Base-by-base conservation (phyloP, 2,113 vertebrate genomes). In the Brachionichthys hirsutus region DNA sequence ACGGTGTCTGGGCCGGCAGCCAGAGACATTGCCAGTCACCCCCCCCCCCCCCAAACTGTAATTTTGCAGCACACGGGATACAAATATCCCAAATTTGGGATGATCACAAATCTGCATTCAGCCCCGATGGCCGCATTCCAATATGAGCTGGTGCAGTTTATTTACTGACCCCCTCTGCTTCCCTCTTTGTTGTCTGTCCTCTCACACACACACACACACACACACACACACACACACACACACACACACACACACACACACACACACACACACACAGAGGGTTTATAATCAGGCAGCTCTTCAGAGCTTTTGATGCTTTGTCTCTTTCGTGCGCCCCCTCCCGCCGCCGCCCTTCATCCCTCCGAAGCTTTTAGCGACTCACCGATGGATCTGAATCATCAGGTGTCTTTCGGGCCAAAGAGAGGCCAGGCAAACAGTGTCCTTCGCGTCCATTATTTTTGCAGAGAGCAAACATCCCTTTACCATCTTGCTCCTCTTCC, bases 31-130 rank as follows among this genome's bases (percentile, higher is more conserved):
- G 40, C 44, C 16, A 11, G 58, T 5, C 44, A 24, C 69, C 66
- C 50, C 46, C 0, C 65, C 73, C 43, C 40, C 52, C 53, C 49
- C 58, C 45, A 50, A 55, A 63, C 12, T 24, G 50, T 76, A 66
- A 65, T 67, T 17, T 15, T 15, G 55, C 66, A 65, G 68, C 46
- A 24, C 56, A 54, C 11, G 46, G 12, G 77, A 77, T 78, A 79
- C 80, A 83, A 83, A 87, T 77, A 81, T 19, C 81, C 49, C 79
- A 70, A 68, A 82, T 79, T 70, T 81, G 78, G 82, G 67, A 75
- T 71, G 80, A 77, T 81, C 70, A 64, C 55, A 71, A 66, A 71
- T 77, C 64, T 73, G 73, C 59, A 75, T 77, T 77, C 78, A 66
- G 67, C 36, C 52, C 68, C 52, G 69, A 78, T 60, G 66, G 62